Evolutionary conservation across 2,797 vertebrate genomes (phyloP).

Genomic region (Rhincodon typus): DNA sequence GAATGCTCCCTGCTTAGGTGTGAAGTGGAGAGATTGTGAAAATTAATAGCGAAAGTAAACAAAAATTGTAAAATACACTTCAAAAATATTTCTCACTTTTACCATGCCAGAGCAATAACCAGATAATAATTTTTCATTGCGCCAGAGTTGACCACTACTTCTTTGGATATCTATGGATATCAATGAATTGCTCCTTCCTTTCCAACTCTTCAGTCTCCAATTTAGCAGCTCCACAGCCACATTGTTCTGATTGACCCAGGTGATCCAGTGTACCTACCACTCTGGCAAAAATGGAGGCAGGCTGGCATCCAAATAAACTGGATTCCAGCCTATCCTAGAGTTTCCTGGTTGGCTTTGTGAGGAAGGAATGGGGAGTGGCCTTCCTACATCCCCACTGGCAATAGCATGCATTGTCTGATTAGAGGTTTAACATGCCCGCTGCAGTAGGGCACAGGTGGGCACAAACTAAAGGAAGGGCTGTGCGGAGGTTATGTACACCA

Average conservation of each 20-base stretch:
- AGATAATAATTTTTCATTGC: not conserved
- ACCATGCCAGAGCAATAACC: not conserved
- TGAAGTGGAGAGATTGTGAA: not conserved
- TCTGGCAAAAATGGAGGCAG: not conserved
- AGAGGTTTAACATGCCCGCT: not conserved
- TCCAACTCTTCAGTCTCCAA: not conserved
- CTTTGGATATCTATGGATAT: not conserved
- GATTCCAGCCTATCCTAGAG: not conserved
- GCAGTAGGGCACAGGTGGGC: not conserved
- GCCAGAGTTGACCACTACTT: not conserved
- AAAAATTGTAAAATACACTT: not conserved
- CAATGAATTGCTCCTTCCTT: not conserved
- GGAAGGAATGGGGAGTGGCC: not conserved
- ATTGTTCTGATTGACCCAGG: not conserved
- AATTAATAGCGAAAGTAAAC: not conserved
- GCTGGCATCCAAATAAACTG: no score
- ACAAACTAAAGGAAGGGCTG: not conserved
- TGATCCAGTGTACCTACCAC: not conserved
- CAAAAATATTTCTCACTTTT: not conserved
- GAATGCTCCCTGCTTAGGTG: not conserved
- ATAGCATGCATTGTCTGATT: not conserved
- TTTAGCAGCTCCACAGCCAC: not conserved
- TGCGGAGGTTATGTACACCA: no score
- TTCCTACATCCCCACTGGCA: no score
- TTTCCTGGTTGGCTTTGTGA: not conserved